These are phyloP conservation scores for Sminthurides aquaticus DNA, from an alignment of 2,888 invertebrate genomes.

Conservation along the genomic window DNA sequence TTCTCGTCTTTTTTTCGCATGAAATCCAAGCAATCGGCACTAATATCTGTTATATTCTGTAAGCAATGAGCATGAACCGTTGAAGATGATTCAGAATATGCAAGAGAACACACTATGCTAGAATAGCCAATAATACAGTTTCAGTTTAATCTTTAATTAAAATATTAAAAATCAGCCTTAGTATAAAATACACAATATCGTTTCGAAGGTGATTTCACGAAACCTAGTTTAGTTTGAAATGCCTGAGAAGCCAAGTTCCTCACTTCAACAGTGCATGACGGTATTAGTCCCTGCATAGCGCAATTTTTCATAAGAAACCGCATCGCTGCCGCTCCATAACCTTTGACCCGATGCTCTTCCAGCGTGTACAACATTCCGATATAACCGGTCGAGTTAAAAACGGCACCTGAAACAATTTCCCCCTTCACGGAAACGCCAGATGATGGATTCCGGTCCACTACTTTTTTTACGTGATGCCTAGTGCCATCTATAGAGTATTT, in stretches of 20 bases:
- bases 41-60: too few relatives aligned
- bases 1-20: too few relatives aligned
- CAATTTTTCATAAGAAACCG: conserved; percentile 7
- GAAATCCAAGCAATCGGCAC: too few relatives aligned
- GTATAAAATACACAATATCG: too few relatives aligned
- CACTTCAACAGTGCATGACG: conserved; percentile 10
- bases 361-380: conserved; percentile 1
- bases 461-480: neutral
- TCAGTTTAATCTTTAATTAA: too few relatives aligned
- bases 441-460: neutral
- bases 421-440: neutral
- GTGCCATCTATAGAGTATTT: neutral
- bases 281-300: conserved; percentile 3
- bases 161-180: too few relatives aligned
- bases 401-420: neutral
- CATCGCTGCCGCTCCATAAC: conserved; percentile 5
- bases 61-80: too few relatives aligned
- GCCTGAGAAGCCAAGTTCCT: conserved; percentile 1
- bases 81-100: too few relatives aligned
- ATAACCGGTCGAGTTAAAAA: neutral
- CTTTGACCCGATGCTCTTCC: conserved; percentile 9
- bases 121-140: too few relatives aligned
- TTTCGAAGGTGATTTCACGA: too few relatives aligned
- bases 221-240: conserved; percentile 12
- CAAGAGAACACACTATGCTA: too few relatives aligned